Percentiles rank a stretch among this genome's conserved stretches.
phyloP scores from a whole-genome alignment of 2,113 vertebrate genomes.

The rat (Rattus norvegicus) region DNA sequence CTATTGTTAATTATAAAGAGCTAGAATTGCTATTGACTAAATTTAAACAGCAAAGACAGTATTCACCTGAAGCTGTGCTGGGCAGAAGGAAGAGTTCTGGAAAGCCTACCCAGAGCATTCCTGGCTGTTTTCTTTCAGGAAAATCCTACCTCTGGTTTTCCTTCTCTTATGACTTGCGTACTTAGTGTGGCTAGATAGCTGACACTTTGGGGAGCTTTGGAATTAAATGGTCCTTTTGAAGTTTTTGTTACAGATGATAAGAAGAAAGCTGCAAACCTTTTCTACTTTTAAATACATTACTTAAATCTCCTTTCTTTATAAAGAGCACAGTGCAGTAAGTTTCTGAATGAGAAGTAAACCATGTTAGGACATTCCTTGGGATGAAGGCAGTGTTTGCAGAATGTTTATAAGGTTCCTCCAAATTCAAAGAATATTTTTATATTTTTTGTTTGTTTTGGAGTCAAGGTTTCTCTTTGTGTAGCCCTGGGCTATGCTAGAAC shows the following conservation, averaged over 20 bases:
- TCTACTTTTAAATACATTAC: constrained; percentile 61
- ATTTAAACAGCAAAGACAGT: not conserved
- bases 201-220: constrained; percentile 60
- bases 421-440: not conserved
- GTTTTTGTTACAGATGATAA: constrained; percentile 76
- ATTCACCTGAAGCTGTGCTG: constrained; percentile 26
- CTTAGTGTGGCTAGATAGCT: constrained; percentile 76
- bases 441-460: not conserved
- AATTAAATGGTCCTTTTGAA: constrained; percentile 72
- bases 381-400: not conserved
- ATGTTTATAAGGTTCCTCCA: constrained; percentile 33
- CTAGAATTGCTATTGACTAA: constrained; percentile 32
- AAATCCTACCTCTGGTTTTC: constrained; percentile 75
- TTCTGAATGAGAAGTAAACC: constrained; percentile 30
- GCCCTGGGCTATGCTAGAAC: not conserved
- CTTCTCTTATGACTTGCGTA: constrained; percentile 73
- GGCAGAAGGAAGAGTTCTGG: constrained; percentile 16
- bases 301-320: constrained; percentile 33
- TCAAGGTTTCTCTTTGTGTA: not conserved
- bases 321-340: not conserved
- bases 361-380: not conserved
- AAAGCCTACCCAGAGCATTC: not conserved
- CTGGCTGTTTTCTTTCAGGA: constrained; percentile 54
- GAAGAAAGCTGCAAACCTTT: constrained; percentile 43
- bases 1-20: not conserved